Evolutionary conservation across 2,113 vertebrate genomes (phyloP).

Genomic region (Psittacula cyanocephala): DNA sequence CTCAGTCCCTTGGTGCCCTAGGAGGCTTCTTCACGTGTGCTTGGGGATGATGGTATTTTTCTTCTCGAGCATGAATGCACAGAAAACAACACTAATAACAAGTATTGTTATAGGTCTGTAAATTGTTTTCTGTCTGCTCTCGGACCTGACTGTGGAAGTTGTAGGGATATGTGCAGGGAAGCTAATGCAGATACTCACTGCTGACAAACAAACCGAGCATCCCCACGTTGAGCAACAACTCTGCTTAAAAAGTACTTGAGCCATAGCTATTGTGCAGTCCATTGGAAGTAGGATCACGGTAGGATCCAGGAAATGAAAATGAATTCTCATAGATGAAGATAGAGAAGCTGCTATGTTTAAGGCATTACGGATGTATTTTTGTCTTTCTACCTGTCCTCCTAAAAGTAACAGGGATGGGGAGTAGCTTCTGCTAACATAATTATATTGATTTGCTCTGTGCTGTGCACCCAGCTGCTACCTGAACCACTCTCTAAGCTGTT

Average conservation of each 20-base stretch:
- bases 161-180: not conserved
- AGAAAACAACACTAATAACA: not conserved
- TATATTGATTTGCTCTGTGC: slow-evolving; percentile 8
- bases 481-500: not conserved
- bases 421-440: not conserved
- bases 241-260: not conserved
- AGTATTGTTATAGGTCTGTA: not conserved
- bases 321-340: slow-evolving; percentile 59
- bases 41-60: not conserved
- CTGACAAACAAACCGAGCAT: not conserved
- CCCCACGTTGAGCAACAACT: not conserved
- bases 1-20: not conserved
- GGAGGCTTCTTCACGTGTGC: not conserved
- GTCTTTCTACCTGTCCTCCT: not conserved
- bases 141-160: not conserved
- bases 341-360: not conserved
- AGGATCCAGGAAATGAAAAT: slow-evolving; percentile 64
- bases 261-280: not conserved
- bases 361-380: not conserved
- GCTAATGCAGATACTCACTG: not conserved
- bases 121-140: not conserved
- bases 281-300: not conserved
- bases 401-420: not conserved
- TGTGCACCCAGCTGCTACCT: not conserved
- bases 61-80: not conserved